Evolutionary conservation across 2,113 vertebrate genomes (phyloP).

Genomic region (Brienomyrus brachyistius): DNA sequence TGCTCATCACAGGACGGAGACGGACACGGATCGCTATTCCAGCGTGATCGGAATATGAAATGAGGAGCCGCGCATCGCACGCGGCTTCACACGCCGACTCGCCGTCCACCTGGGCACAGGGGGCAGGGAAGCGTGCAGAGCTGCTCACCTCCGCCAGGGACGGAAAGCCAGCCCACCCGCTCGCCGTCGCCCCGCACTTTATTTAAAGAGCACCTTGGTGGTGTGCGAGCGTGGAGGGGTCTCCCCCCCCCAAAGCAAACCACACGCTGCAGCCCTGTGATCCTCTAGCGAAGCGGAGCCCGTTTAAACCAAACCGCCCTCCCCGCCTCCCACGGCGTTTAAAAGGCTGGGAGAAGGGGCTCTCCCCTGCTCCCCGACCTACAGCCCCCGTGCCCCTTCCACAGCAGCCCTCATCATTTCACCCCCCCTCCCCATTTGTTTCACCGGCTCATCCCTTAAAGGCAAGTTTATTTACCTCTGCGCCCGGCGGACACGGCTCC

Average conservation of each 20-base stretch:
- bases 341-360: neutral
- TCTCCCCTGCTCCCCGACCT: neutral
- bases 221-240: neutral
- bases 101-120: neutral
- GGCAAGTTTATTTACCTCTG: constrained; percentile 9
- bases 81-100: neutral
- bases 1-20: neutral
- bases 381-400: neutral
- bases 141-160: neutral
- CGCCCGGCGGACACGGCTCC: constrained; percentile 2
- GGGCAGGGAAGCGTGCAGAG: neutral
- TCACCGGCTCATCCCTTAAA: constrained; percentile 2
- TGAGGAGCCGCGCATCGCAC: neutral
- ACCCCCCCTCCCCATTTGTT: neutral
- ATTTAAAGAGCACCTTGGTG: neutral
- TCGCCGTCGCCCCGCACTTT: neutral
- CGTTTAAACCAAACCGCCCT: neutral
- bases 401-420: neutral
- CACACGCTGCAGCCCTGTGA: neutral
- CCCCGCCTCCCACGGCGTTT: neutral
- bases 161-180: neutral
- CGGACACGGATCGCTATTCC: neutral
- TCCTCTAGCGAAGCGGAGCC: neutral
- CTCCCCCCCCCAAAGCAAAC: neutral
- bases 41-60: neutral